Base-by-base conservation (phyloP, 2,888 invertebrate genomes). In the Mesoligia furuncula region DNA sequence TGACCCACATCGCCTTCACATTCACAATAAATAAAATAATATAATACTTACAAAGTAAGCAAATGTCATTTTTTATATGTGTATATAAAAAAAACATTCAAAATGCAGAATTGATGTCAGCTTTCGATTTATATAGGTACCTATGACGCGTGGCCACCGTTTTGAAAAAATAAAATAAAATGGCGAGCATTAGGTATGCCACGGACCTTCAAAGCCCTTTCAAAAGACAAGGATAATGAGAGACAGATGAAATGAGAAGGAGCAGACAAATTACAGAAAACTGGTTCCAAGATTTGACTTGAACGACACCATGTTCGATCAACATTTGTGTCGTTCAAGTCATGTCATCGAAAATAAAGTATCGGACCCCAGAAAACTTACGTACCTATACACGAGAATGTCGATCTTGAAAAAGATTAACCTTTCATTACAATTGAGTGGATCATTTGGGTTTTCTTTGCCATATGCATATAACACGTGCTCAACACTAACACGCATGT, bases 311-410 rank as follows among this genome's bases (percentile, higher is more conserved):
- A 48, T 48, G 48, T 24, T 48, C 24, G 2, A 48, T 31, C 24
- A 31, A 24, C 9, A 48, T 51, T 31, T n/a, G 36, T 68, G 36
- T 68, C 3, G 24, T 68, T 39, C 57, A 36, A 36, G 17, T n/a
- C 17, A 68, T 36, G 5, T 31, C 27, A 51, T 17, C n/a, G 36
- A n/a, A 36, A 57, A 51, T 24, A 68, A 69, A 69, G 51, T 51
- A 68, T 51, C 51, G 7, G n/a, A 7, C 54, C 36, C 57, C 57
- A 57, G 17, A 57, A 39, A 65, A 80, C 81, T 79, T 64, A 85
- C 85, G 15, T 79, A 57, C 57, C 57, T 27, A 27, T 66, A 81
- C 15, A 69, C 51, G 39, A 62, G 24, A 31, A 71, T 36, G 31
- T 67, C 9, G 4, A 62, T 36, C 3, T 64, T 24, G 9, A 15